These are phyloP conservation scores for Toxotes jaculatrix DNA, from an alignment of 2,113 vertebrate genomes.

Conservation along the genomic window DNA sequence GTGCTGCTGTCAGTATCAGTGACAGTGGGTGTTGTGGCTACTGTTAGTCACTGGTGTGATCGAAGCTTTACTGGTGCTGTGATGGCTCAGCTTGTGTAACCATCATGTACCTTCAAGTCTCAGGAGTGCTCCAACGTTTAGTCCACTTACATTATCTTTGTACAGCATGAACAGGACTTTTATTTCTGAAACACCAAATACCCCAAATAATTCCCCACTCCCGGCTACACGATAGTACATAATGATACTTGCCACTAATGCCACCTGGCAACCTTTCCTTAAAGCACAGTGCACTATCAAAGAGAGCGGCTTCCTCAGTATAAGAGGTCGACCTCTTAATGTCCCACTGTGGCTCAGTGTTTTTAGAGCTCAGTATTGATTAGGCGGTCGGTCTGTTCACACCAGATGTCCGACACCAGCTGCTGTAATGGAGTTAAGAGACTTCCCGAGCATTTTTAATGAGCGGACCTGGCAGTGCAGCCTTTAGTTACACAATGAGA, in stretches of 20 bases:
- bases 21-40: neutral
- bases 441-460: conserved; percentile 44
- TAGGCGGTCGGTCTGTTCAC: conserved; percentile 47
- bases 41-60: neutral
- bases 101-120: too few species aligned
- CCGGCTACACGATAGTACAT: neutral
- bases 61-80: neutral
- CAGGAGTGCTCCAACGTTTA: too few species aligned
- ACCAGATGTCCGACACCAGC: conserved; percentile 64
- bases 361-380: conserved; percentile 54
- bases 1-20: neutral
- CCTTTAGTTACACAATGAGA: conserved; percentile 29
- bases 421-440: conserved; percentile 44
- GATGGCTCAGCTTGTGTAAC: neutral
- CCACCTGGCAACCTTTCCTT: conserved; percentile 8
- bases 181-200: neutral
- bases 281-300: neutral
- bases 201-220: neutral
- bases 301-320: conserved; percentile 21
- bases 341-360: conserved; percentile 11
- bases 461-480: conserved; percentile 20
- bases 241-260: neutral
- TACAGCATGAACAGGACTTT: neutral
- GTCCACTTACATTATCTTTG: neutral
- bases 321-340: conserved; percentile 48